Percentiles rank a stretch among this genome's conserved stretches.
Conservation (phyloP, 2,113 vertebrate genomes). For the Castor canadensis region DNA sequence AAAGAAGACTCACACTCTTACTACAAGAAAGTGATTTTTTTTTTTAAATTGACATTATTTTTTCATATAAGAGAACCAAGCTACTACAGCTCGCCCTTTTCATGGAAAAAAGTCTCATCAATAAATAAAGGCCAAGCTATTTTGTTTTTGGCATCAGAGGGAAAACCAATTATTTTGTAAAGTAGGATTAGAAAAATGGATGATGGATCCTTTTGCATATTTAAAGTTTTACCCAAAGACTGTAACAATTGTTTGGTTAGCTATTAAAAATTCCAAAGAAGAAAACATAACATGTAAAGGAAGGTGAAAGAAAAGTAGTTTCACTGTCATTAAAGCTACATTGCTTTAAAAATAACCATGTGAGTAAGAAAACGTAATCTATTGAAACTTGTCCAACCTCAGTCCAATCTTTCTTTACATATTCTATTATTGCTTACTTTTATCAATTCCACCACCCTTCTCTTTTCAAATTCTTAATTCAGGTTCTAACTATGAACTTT, state of each 20-base stretch:
- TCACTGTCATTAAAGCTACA: neutral
- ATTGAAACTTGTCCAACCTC: neutral
- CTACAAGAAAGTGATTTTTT: neutral
- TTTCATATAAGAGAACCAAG: neutral
- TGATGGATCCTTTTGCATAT: neutral
- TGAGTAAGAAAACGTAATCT: neutral
- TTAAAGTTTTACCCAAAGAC: neutral
- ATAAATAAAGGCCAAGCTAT: neutral
- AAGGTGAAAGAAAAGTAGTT: neutral
- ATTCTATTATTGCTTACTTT: neutral
- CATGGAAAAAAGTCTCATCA: neutral
- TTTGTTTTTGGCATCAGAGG: neutral
- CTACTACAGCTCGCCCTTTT: no score
- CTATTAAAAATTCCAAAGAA: neutral
- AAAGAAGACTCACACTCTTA: conserved; percentile 10
- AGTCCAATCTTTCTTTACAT: neutral
- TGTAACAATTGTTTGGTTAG: neutral
- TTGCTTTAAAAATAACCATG: neutral
- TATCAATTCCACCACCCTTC: neutral
- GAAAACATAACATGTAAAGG: neutral
- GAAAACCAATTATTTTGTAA: neutral
- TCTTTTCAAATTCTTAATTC: neutral
- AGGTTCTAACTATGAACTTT: neutral
- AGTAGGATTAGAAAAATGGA: neutral
- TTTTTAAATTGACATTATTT: neutral